A percentile compares a stretch with the other conserved stretches of the same genome.
phyloP scores from a whole-genome alignment of 2,113 vertebrate genomes.

The Antechinus stuartii region DNA sequence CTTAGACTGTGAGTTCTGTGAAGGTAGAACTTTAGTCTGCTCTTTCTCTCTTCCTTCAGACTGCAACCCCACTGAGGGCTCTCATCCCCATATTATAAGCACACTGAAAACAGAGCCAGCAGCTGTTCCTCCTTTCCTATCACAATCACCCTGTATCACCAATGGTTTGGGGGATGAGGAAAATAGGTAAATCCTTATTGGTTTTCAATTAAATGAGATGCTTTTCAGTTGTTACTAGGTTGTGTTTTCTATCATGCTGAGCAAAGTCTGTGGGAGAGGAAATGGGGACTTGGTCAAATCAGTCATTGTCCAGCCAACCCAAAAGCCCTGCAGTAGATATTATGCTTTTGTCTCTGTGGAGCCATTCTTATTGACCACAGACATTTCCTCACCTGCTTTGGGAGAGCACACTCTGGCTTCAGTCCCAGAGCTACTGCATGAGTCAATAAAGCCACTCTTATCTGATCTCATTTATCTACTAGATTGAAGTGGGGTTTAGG shows the following conservation, averaged over 20 bases:
- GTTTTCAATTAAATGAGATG: background rate
- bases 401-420: background rate
- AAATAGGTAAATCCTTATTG: background rate
- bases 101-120: background rate
- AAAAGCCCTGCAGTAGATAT: background rate
- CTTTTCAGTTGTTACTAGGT: background rate
- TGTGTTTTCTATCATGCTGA: background rate
- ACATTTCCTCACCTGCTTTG: background rate
- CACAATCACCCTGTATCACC: background rate
- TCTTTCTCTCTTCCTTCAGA: too few species aligned
- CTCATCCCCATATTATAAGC: background rate
- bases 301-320: background rate
- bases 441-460: background rate
- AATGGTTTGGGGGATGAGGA: background rate
- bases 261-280: background rate
- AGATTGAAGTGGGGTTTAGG: background rate
- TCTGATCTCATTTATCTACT: background rate
- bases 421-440: background rate
- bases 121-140: background rate
- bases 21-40: background rate
- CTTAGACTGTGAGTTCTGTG: background rate
- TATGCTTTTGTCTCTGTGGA: background rate
- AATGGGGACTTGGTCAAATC: background rate
- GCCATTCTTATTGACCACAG: background rate
- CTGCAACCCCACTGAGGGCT: too few species aligned